phyloP scores from a whole-genome alignment of 2,797 vertebrate species.

The Propithecus perrieri region DNA sequence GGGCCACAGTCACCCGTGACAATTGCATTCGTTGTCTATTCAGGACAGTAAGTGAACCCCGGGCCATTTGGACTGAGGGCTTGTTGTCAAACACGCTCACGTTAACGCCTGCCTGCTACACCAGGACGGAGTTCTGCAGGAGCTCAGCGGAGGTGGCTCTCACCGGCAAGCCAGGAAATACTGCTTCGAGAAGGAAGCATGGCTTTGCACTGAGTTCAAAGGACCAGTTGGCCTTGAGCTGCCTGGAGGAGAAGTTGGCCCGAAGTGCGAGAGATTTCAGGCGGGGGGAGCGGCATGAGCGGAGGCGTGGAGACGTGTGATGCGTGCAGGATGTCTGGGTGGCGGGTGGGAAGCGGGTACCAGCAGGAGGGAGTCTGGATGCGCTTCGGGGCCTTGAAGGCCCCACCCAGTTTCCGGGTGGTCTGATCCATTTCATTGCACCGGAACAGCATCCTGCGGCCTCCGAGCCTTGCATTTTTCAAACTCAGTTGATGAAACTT shows the following conservation, averaged over 20 bases:
- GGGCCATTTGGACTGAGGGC: not conserved
- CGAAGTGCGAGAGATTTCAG: not conserved
- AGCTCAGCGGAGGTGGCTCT: not conserved
- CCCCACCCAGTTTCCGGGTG: not conserved
- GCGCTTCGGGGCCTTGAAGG: not conserved
- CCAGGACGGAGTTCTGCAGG: not conserved
- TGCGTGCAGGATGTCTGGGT: not conserved
- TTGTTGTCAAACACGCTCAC: not conserved
- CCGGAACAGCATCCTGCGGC: not conserved
- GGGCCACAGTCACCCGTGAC: not conserved
- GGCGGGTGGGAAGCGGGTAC: not conserved
- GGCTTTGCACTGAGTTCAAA: constrained; percentile 8
- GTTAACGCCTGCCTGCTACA: not conserved
- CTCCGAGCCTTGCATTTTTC: not conserved
- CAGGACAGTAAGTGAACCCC: not conserved
- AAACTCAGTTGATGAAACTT: not conserved
- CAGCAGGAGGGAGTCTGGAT: not conserved
- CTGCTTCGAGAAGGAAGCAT: not conserved
- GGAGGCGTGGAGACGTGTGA: not conserved
- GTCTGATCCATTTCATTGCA: not conserved
- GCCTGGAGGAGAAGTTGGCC: not conserved
- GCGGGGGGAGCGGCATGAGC: not conserved
- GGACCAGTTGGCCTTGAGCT: not conserved
- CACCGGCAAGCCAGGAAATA: not conserved
- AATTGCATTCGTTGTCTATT: not conserved